These are phyloP conservation scores for Lerema accius DNA, from an alignment of 1,140 invertebrate genomes.

Conservation along the genomic window DNA sequence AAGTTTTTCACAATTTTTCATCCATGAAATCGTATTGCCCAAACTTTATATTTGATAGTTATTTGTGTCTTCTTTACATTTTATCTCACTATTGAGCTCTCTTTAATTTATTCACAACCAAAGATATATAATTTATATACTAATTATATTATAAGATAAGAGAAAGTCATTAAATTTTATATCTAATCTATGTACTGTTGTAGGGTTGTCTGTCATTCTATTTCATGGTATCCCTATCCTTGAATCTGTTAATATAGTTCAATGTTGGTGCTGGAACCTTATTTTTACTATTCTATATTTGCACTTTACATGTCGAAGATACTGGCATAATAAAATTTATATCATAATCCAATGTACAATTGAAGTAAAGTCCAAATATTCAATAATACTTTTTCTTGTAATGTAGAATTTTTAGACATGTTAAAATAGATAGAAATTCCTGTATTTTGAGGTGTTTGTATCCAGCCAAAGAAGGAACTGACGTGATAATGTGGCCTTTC, in stretches of 20 bases:
- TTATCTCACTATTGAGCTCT: not conserved
- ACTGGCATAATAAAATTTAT: constrained; percentile 1
- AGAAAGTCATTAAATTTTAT: not conserved
- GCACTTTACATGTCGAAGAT: not conserved
- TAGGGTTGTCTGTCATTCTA: not conserved
- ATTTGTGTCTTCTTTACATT: not conserved
- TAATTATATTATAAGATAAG: not conserved
- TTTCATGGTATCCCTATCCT: not conserved
- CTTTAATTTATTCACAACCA: not conserved
- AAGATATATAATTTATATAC: not conserved
- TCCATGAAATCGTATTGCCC: not conserved
- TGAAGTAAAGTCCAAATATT: constrained; percentile 1
- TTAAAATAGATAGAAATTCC: not conserved
- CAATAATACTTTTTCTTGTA: not conserved
- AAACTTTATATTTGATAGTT: too few relatives aligned
- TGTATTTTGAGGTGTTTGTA: constrained; percentile 10
- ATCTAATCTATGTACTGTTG: too few relatives aligned
- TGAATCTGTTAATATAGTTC: constrained; percentile 6
- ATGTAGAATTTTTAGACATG: constrained; percentile 3
- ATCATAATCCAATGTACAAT: constrained; percentile 15
- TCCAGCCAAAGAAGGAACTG: constrained; percentile 21
- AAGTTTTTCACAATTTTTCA: not conserved
- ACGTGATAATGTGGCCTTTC: constrained; percentile 30
- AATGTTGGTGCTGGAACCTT: constrained; percentile 18
- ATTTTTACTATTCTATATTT: constrained; percentile 3